phyloP scores from a whole-genome alignment of 2,113 vertebrate genomes.

The Equus przewalskii region DNA sequence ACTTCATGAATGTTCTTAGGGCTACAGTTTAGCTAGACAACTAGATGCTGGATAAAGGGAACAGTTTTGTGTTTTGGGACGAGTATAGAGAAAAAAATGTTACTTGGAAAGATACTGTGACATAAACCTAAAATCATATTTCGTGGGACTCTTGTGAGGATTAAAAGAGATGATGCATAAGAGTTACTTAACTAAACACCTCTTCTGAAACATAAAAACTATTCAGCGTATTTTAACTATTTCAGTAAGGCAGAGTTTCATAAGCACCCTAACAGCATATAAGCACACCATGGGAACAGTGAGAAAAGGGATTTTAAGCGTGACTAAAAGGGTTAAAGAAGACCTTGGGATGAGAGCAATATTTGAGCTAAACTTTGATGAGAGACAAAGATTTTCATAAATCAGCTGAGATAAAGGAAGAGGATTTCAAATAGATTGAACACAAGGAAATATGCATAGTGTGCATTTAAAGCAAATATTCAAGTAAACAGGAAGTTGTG shows the following conservation, averaged over 20 bases:
- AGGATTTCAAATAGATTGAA: not conserved
- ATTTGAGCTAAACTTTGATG: not conserved
- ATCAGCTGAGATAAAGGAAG: not conserved
- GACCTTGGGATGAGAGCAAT: not conserved
- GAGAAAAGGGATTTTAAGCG: not conserved
- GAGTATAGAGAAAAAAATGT: not conserved
- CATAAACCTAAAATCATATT: not conserved
- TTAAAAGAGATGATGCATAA: not conserved
- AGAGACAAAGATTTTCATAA: not conserved
- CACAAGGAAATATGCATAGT: not conserved
- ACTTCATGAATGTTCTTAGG: not conserved
- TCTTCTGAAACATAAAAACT: not conserved
- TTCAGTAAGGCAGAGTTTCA: not conserved
- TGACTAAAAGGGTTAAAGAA: not conserved
- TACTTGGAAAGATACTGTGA: not conserved
- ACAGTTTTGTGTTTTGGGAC: not conserved
- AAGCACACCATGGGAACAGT: not conserved
- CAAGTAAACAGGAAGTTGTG: not conserved
- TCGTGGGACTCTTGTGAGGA: not conserved
- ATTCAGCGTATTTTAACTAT: not conserved
- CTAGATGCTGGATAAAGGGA: not conserved
- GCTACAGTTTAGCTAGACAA: not conserved
- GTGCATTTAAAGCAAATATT: not conserved
- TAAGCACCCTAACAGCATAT: not conserved
- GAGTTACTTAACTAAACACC: not conserved